phyloP scores from a whole-genome alignment of 64 coral and sea anemone genomes.

The Stichodactyla helianthus region DNA sequence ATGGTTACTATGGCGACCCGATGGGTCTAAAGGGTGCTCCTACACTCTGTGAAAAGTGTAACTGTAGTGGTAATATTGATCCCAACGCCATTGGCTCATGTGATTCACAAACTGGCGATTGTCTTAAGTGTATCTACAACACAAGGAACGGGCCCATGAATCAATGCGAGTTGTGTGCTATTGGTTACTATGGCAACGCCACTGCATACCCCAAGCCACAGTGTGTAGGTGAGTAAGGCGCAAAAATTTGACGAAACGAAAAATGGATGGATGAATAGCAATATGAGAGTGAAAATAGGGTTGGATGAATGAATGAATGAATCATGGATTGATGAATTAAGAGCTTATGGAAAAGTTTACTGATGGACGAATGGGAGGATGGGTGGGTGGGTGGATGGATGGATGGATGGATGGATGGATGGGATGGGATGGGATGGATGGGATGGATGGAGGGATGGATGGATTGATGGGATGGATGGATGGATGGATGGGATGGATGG shows the following conservation, averaged over 20 bases:
- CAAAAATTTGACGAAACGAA: background rate
- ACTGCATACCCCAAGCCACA: conserved; percentile 88
- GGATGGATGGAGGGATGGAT: too few relatives aligned
- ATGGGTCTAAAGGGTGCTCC: conserved; percentile 40
- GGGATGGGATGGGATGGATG: too few relatives aligned
- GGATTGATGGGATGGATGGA: too few relatives aligned
- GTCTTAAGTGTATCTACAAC: conserved; percentile 91
- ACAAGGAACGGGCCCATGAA: conserved; percentile 76
- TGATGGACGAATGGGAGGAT: too few relatives aligned
- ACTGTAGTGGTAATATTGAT: conserved; percentile 97
- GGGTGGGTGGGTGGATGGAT: too few relatives aligned
- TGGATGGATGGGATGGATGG: too few relatives aligned
- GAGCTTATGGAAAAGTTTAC: too few relatives aligned
- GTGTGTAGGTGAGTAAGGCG: conserved; percentile 61
- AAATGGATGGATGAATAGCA: too few relatives aligned
- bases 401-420: background rate
- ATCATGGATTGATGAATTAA: too few relatives aligned
- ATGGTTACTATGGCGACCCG: conserved; percentile 96
- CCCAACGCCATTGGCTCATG: conserved; percentile 85
- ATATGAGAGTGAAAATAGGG: too few relatives aligned
- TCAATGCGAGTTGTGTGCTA: conserved; percentile 72
- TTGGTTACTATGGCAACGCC: conserved; percentile 94
- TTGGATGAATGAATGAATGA: too few relatives aligned
- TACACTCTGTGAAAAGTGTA: conserved; percentile 79
- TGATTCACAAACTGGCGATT: conserved; percentile 72